These are phyloP conservation scores for Dreissena polymorpha DNA, from an alignment of 1,140 invertebrate species.

Conservation along the genomic window DNA sequence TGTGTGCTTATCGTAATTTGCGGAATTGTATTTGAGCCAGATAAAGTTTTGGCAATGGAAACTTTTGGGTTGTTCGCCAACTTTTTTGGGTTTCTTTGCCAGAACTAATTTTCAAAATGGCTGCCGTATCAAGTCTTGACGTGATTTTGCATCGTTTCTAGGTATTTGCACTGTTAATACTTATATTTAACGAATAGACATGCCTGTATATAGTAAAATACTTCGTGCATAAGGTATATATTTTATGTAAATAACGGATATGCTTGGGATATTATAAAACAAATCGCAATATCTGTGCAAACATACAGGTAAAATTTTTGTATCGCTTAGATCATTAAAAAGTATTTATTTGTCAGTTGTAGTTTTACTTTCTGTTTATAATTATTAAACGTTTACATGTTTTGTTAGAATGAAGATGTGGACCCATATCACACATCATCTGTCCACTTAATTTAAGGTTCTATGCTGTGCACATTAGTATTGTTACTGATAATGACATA, in stretches of 20 bases:
- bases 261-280: neutral
- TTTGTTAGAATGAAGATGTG: too few species aligned
- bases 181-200: too few species aligned
- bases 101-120: constrained; percentile 73
- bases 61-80: constrained; percentile 54
- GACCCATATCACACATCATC: too few species aligned
- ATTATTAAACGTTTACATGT: too few species aligned
- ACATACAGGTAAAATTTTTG: constrained; percentile 37
- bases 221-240: too few species aligned
- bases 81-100: constrained; percentile 51
- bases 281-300: neutral
- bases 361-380: too few species aligned
- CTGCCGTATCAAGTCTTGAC: constrained; percentile 71
- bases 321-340: constrained; percentile 43
- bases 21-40: constrained; percentile 50
- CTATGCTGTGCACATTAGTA: too few species aligned
- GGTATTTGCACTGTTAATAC: neutral
- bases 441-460: too few species aligned
- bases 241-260: too few species aligned
- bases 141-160: constrained; percentile 60
- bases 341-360: too few species aligned
- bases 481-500: too few species aligned
- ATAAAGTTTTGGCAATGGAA: constrained; percentile 55
- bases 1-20: constrained; percentile 51
- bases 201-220: too few species aligned